Base-by-base conservation (phyloP, 2,797 vertebrate species). In the Mormyrus hasselquistii region DNA sequence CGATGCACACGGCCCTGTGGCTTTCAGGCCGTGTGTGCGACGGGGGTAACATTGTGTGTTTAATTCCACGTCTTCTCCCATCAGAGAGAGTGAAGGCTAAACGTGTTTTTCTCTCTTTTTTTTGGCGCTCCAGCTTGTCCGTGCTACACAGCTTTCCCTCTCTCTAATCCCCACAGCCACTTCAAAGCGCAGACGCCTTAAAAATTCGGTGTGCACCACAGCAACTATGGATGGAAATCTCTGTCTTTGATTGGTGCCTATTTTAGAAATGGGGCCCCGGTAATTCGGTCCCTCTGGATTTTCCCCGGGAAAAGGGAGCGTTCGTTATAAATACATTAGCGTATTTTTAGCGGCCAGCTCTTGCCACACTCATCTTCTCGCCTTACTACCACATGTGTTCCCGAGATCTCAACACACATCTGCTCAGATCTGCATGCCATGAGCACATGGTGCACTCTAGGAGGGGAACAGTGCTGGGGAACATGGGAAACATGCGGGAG, bases 181-280 rank as follows among this genome's bases (percentile, higher is more conserved):
- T 90, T 92, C 90, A 89, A 89, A 89, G 88, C 55, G 16, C 41
- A 50, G 55, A 85, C 50, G n/a, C 79, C 79, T 88, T 82, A 82
- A 41, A 88, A 88, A 88, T 91, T 91, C 90, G 89, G 90, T 79
- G 88, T 90, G 88, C 90, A 83, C 89, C 90, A 90, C 90, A 89
- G 91, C 90, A 91, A 91, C 91, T 53, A 84, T 86, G 38, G 73
- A 90, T 89, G 89, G 90, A 90, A 89, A 90, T 76, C 89, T 91
- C 86, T 50, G 19, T 85, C 90, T 92, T 91, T 92, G 90, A 92
- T 92, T 91, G 90, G 90, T 92, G 88, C 89, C 89, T 90, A 90
- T 91, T 92, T 90, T 90, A 91, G 88, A 89, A 91, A 86, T 82
- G 89, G 79, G 87, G 90, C 69, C 47, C 79, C 90, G 82, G 91